phyloP scores from a whole-genome alignment of 2,113 vertebrate species.

The Ageneiosus marmoratus region DNA sequence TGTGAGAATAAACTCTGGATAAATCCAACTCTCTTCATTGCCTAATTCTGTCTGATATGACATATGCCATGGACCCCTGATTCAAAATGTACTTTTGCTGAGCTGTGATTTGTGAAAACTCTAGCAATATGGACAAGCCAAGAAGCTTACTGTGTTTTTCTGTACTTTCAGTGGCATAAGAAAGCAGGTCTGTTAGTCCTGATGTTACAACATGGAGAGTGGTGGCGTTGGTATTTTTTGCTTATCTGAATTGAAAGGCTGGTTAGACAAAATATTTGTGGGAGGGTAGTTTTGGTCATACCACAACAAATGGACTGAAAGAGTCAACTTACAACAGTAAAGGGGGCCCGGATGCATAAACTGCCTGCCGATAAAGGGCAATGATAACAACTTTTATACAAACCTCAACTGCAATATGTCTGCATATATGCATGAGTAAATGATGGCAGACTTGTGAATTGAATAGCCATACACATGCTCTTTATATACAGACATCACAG shows the following conservation, averaged over 20 bases:
- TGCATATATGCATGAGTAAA: slow-evolving; percentile 14
- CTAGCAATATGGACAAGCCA: neutral
- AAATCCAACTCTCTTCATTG: no score
- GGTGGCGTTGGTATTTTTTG: neutral
- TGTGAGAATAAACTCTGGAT: no score
- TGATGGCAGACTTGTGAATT: slow-evolving; percentile 35
- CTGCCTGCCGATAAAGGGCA: slow-evolving; percentile 4
- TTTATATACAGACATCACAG: slow-evolving; percentile 33
- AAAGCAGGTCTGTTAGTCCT: neutral
- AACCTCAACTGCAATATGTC: neutral
- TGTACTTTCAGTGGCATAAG: neutral
- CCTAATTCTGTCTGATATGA: no score
- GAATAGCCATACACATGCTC: slow-evolving; percentile 18
- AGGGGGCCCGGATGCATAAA: neutral
- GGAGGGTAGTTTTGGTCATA: neutral
- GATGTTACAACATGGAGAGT: neutral
- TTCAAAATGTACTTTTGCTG: neutral
- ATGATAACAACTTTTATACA: neutral
- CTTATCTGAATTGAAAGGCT: neutral
- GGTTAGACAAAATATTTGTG: neutral
- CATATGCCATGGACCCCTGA: neutral
- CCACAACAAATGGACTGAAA: neutral
- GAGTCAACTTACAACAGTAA: no score
- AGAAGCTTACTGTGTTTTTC: neutral
- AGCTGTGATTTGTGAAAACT: neutral